These are phyloP conservation scores for Acromyrmex charruanus DNA, from an alignment of 1,140 invertebrate genomes.

Conservation along the genomic window DNA sequence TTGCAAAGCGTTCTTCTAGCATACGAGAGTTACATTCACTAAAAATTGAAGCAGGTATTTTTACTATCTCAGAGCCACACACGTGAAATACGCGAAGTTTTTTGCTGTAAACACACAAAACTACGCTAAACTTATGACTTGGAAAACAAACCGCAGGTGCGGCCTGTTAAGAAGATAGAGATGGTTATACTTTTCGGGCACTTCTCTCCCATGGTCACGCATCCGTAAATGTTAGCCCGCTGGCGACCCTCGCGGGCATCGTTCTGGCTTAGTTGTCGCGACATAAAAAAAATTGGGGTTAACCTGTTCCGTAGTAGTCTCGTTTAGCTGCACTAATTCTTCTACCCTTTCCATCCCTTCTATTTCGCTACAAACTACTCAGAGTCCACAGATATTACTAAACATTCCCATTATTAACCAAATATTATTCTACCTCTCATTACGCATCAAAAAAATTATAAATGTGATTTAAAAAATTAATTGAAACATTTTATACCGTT, in stretches of 20 bases:
- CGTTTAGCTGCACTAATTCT: constrained; percentile 52
- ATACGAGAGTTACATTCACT: constrained; percentile 40
- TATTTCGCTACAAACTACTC: not conserved
- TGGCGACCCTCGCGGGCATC: constrained; percentile 38
- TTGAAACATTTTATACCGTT: not conserved
- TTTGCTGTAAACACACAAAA: constrained; percentile 50
- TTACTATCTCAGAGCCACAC: constrained; percentile 31
- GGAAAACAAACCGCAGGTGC: constrained; percentile 44
- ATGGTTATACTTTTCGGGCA: constrained; percentile 26
- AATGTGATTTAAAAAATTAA: constrained; percentile 5
- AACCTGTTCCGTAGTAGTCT: constrained; percentile 32
- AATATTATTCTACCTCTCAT: not conserved
- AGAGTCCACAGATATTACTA: constrained; percentile 1
- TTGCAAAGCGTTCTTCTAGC: not conserved
- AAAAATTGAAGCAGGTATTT: constrained; percentile 57
- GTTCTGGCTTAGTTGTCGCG: constrained; percentile 36
- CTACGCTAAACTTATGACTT: constrained; percentile 53
- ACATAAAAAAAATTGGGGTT: constrained; percentile 32
- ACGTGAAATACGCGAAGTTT: constrained; percentile 25
- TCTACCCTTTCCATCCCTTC: constrained; percentile 26
- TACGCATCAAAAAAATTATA: not conserved
- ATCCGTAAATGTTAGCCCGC: constrained; percentile 42
- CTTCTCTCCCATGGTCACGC: constrained; percentile 33
- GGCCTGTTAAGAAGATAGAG: constrained; percentile 41
- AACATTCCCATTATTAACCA: not conserved